Conservation (phyloP, 2,888 invertebrate genomes). For the Aporophyla lueneburgensis region DNA sequence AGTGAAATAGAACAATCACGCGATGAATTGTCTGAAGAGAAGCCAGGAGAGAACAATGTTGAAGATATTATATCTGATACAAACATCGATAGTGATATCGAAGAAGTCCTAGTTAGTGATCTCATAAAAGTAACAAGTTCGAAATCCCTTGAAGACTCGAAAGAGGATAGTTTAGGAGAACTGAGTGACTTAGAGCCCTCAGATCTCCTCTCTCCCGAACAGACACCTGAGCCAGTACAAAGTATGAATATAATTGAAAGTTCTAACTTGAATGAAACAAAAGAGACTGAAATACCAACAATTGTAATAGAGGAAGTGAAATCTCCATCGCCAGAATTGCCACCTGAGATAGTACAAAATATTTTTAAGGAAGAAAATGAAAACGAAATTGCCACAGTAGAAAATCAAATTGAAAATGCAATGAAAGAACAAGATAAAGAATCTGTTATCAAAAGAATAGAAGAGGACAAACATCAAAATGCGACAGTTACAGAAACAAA, state of each 20-base stretch:
- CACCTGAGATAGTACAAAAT: constrained; percentile 86
- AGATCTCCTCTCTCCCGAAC: constrained; percentile 52
- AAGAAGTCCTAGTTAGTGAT: constrained; percentile 66
- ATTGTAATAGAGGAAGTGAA: constrained; percentile 63
- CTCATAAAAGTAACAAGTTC: constrained; percentile 63
- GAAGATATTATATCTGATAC: constrained; percentile 36
- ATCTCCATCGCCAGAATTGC: constrained; percentile 68
- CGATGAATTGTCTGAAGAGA: constrained; percentile 46
- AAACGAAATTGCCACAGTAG: constrained; percentile 41
- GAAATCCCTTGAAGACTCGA: constrained; percentile 40
- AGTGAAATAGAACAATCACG: constrained; percentile 62
- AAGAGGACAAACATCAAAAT: constrained; percentile 54
- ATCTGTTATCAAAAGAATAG: constrained; percentile 22
- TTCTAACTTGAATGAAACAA: constrained; percentile 52
- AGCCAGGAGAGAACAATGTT: constrained; percentile 28
- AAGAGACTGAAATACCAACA: constrained; percentile 65
- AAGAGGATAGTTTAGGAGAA: constrained; percentile 60
- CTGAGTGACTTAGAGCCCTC: constrained; percentile 53
- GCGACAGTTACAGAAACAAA: constrained; percentile 54
- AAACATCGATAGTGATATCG: constrained; percentile 55
- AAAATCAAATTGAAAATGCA: constrained; percentile 46
- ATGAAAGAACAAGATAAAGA: constrained; percentile 29
- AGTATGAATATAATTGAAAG: constrained; percentile 65
- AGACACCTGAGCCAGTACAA: constrained; percentile 80
- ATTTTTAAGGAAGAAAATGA: constrained; percentile 67